Base-by-base conservation (phyloP, 2,113 vertebrate species). In the Anarrhichthys ocellatus region DNA sequence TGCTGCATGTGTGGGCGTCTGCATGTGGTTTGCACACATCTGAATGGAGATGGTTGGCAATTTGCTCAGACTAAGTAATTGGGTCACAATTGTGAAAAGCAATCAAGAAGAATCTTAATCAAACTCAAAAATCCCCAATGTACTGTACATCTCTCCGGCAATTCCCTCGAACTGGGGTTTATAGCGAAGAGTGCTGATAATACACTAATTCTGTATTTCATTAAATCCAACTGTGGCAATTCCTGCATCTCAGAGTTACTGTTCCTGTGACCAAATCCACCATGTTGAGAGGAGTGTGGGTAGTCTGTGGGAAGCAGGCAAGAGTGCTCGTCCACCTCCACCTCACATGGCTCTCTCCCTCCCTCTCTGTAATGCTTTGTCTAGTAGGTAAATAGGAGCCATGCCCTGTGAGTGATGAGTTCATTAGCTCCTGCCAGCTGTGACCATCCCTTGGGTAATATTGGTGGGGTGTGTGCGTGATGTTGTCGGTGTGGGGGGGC, bases 341-440 rank as follows among this genome's bases (percentile, higher is more conserved):
- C 66, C 58, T 71, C 67, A 42, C 32, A 77, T 44, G 14, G 32
- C 24, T 18, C 67, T 9, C 70, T 29, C 66, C 50, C 70, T 64
- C 73, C 24, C 27, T 61, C 48, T 63, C 52, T 68, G 29, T 18
- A 18, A 22, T 42, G 59, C 87, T 92, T 90, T 90, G 82, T 92
- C 80, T 90, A 5, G 70, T 77, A 74, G 85, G 87, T 89, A 90
- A 93, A 92, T 83, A 89, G 86, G 67, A 90, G 40, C 77, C 70
- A 75, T 46, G 84, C 84, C 42, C 48, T 82, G 83, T 89, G 93
- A 92, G 83, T 93, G 93, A 94, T 95, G 92, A 93, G 89, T 94
- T 95, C 93, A 94, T 95, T 94, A 95, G 92, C 91, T 90, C 68
- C 84, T 71, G 79, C 89, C 94, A 94, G 95, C 93, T 95, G 95